phyloP scores from a whole-genome alignment of 2,113 vertebrate genomes.

The Ceyx cyanopectus region DNA sequence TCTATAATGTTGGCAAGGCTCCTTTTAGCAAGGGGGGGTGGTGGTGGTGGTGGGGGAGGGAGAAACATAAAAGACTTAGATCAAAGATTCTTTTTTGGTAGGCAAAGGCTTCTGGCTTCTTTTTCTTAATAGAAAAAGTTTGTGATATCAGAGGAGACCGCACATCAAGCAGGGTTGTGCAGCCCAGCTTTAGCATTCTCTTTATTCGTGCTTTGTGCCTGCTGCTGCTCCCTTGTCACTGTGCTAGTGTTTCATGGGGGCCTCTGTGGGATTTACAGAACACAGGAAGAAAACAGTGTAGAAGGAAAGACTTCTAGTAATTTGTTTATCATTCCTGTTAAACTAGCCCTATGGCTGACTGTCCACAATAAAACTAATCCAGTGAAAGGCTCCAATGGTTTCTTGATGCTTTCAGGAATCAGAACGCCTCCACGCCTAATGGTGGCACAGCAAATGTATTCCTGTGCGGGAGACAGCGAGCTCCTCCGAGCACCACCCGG shows the following conservation, averaged over 20 bases:
- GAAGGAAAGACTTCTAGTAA: not conserved
- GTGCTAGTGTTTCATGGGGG: not conserved
- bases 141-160: constrained; percentile 70
- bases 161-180: constrained; percentile 61
- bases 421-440: fast-evolving
- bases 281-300: not conserved
- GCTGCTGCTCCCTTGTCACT: not conserved
- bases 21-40: constrained; percentile 20
- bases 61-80: constrained; percentile 68
- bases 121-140: constrained; percentile 74
- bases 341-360: not conserved
- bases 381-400: not conserved
- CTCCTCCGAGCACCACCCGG: not conserved
- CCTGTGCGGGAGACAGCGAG: not conserved
- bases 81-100: constrained; percentile 73
- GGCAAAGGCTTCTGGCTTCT: constrained; percentile 73
- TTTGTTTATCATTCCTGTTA: not conserved
- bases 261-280: not conserved
- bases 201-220: constrained; percentile 23
- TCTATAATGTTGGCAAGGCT: constrained; percentile 62
- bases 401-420: fast-evolving
- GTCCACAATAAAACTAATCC: not conserved
- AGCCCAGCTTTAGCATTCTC: constrained; percentile 44
- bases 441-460: not conserved
- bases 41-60: not conserved